These are phyloP conservation scores for Plagodis pulveraria DNA, from an alignment of 2,888 invertebrate species.

Conservation along the genomic window DNA sequence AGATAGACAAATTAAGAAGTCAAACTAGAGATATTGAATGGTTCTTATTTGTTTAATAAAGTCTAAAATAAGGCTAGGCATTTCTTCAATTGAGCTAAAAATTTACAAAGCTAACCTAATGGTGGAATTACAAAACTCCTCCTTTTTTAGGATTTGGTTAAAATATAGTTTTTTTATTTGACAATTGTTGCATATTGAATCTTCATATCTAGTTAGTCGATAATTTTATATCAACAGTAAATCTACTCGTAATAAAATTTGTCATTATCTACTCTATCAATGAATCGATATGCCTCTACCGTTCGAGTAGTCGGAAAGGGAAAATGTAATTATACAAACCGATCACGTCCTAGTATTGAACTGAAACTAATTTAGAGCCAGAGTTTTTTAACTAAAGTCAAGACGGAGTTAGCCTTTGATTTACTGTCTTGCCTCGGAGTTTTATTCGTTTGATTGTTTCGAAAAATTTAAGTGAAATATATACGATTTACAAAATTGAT, in stretches of 20 bases:
- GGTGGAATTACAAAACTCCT: too few relatives aligned
- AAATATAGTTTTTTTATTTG: too few relatives aligned
- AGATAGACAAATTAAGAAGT: too few relatives aligned
- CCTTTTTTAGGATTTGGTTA: too few relatives aligned
- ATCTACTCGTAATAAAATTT: constrained; percentile 3
- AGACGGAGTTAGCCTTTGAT: constrained; percentile 33
- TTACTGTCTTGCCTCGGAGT: constrained; percentile 17
- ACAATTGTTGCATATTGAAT: too few relatives aligned
- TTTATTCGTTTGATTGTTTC: constrained; percentile 8
- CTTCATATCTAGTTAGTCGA: not conserved
- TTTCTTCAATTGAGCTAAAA: too few relatives aligned
- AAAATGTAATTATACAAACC: constrained; percentile 75
- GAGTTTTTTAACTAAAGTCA: constrained; percentile 54
- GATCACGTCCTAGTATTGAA: constrained; percentile 73
- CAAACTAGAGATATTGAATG: too few relatives aligned
- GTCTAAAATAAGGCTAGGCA: too few relatives aligned
- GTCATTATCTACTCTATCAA: constrained; percentile 34
- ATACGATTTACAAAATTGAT: not conserved
- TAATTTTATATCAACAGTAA: too few relatives aligned
- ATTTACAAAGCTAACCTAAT: too few relatives aligned
- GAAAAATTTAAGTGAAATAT: not conserved
- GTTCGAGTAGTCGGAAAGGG: constrained; percentile 57
- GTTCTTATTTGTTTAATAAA: too few relatives aligned
- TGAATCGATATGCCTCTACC: constrained; percentile 76
- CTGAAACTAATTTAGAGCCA: constrained; percentile 77